phyloP scores from a whole-genome alignment of 2,797 vertebrate species.

The Aulostomus chinensis region DNA sequence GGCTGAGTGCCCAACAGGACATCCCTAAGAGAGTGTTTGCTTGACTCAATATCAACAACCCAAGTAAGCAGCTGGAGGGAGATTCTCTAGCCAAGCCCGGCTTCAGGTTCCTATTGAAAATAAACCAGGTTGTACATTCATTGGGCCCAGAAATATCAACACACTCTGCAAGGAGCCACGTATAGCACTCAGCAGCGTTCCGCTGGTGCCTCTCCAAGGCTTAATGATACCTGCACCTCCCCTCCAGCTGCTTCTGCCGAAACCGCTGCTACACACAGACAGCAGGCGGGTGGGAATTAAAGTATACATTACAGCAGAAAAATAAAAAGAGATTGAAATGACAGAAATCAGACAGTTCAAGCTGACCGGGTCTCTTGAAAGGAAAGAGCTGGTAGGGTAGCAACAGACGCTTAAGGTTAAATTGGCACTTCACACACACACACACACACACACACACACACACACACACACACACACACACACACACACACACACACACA shows the following conservation, averaged over 20 bases:
- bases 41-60: constrained; percentile 80
- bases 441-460: not conserved
- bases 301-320: constrained; percentile 96
- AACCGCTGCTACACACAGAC: constrained; percentile 49
- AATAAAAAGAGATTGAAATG: constrained; percentile 95
- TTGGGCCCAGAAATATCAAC: constrained; percentile 72
- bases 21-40: constrained; percentile 83
- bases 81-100: constrained; percentile 26
- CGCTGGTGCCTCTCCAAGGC: constrained; percentile 74
- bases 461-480: too few species aligned
- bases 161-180: constrained; percentile 58
- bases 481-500: too few species aligned
- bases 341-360: constrained; percentile 99
- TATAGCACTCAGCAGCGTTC: constrained; percentile 60
- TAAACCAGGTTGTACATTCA: constrained; percentile 68
- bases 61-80: constrained; percentile 61
- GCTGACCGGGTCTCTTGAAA: constrained; percentile 98
- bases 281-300: constrained; percentile 83
- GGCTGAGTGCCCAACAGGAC: constrained; percentile 79
- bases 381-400: constrained; percentile 80
- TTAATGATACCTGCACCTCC: constrained; percentile 97
- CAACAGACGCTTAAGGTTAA: constrained; percentile 97
- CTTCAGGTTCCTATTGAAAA: constrained; percentile 76
- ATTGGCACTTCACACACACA: constrained; percentile 86
- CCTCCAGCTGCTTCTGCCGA: constrained; percentile 81